Evolutionary conservation across 2,797 vertebrate species (phyloP), one percentile per base, ranked within the genome.

Genomic region (Betta splendens): DNA sequence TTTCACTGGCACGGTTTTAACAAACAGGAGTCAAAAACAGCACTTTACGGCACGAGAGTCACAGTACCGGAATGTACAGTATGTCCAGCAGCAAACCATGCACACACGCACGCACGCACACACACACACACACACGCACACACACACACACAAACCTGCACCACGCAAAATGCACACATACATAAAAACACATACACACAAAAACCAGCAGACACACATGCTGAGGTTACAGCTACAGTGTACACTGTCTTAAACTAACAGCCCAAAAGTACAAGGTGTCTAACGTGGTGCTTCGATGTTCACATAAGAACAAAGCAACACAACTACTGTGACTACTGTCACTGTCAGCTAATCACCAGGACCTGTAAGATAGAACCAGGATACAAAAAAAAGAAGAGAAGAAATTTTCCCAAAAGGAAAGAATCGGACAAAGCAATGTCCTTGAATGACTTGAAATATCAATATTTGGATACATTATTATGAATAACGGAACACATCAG

Each of bases 1-100:
- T 79, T 81, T 85, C 71, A 88, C 81, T 79, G 76, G 72, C 64
- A 89, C 82, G n/a, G 48, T 70, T 82, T 58, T 82, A 72, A 85
- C 77, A 85, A 83, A 87, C 59, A 79, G 71, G 72, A 81, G 52
- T 88, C 73, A 75, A 86, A 87, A 87, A 88, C 84, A 86, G 83
- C 85, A 91, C 87, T 90, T 86, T 64, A 91, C 87, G 44, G 85
- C 85, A 90, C 90, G 81, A 83, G 81, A 80, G 49, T 76, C 86
- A 91, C 88, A 86, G 81, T 70, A 88, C 85, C 54, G 81, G 86
- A 88, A 87, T 89, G 85, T 88, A 84, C 40, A 86, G 78, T 81
- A 87, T 86, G 82, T 85, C 64, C 71, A 79, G 63, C 77, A 64
- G 69, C 59, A 80, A 77, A 80, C 69, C 75, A 85, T 84, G 81